A percentile compares a stretch with the other conserved stretches of the same genome.
Evolutionary conservation across 2,888 invertebrate species (phyloP).

Genomic region (Monoplex corrugatus): DNA sequence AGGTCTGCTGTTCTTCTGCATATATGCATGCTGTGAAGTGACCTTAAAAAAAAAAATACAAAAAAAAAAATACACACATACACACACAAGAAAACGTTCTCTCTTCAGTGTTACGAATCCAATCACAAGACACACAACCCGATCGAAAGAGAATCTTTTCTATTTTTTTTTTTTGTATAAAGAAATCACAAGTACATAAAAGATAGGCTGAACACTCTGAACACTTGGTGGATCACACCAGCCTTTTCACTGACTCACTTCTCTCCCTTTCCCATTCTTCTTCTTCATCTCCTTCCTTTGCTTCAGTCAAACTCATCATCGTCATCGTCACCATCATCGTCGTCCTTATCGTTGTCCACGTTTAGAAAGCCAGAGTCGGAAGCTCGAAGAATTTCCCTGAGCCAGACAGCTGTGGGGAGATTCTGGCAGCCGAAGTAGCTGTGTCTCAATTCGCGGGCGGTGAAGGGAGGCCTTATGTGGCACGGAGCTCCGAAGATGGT

Average conservation of each 20-base stretch:
- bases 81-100: no score
- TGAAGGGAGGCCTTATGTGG: constrained; percentile 81
- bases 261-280: not conserved
- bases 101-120: no score
- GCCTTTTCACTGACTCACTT: not conserved
- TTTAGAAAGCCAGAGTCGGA: constrained; percentile 10
- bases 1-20: no score
- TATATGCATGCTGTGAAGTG: no score
- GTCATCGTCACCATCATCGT: constrained; percentile 45
- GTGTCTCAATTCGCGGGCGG: constrained; percentile 80
- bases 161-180: not conserved
- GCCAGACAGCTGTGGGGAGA: constrained; percentile 83
- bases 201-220: no score
- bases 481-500: constrained; percentile 83
- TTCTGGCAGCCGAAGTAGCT: constrained; percentile 83
- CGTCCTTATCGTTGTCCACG: constrained; percentile 10
- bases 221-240: not conserved
- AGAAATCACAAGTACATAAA: no score
- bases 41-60: no score
- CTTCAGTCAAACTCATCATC: constrained; percentile 13
- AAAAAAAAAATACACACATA: no score
- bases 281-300: constrained; percentile 27
- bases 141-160: not conserved
- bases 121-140: no score
- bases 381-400: constrained; percentile 60